phyloP scores from a whole-genome alignment of 1,140 invertebrate genomes.

The Metopolophium dirhodum region DNA sequence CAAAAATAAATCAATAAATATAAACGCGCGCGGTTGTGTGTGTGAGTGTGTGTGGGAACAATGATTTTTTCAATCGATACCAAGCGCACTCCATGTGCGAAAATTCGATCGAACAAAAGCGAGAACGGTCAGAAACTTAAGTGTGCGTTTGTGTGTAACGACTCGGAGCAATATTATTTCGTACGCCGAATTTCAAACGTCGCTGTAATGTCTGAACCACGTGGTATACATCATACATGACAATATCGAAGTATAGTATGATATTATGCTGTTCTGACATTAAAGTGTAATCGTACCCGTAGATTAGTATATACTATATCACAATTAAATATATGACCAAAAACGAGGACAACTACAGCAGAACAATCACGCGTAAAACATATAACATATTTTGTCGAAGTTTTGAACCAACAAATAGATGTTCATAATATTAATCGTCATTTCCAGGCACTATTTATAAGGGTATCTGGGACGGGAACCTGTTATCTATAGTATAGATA shows the following conservation, averaged over 20 bases:
- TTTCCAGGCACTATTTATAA: too few relatives aligned
- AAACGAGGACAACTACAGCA: too few relatives aligned
- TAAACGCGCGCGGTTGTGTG: neutral
- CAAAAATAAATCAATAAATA: slow-evolving; percentile 17
- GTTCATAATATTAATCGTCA: too few relatives aligned
- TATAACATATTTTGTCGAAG: too few relatives aligned
- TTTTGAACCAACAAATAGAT: too few relatives aligned
- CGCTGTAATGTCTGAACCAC: neutral
- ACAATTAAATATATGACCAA: too few relatives aligned
- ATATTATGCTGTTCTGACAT: neutral
- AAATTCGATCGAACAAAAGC: neutral
- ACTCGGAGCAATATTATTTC: neutral
- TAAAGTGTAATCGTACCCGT: neutral
- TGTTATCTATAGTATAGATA: too few relatives aligned
- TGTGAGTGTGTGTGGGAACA: neutral
- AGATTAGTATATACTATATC: too few relatives aligned
- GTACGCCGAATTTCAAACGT: neutral
- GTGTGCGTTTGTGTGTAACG: neutral
- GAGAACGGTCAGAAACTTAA: neutral
- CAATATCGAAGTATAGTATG: neutral
- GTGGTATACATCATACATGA: too few relatives aligned
- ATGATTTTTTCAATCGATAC: neutral
- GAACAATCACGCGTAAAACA: too few relatives aligned
- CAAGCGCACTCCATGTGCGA: neutral
- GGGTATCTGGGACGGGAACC: too few relatives aligned